phyloP scores from a whole-genome alignment of 35 echinoderm and acorn worm species.

The Nesometra sesokonis region DNA sequence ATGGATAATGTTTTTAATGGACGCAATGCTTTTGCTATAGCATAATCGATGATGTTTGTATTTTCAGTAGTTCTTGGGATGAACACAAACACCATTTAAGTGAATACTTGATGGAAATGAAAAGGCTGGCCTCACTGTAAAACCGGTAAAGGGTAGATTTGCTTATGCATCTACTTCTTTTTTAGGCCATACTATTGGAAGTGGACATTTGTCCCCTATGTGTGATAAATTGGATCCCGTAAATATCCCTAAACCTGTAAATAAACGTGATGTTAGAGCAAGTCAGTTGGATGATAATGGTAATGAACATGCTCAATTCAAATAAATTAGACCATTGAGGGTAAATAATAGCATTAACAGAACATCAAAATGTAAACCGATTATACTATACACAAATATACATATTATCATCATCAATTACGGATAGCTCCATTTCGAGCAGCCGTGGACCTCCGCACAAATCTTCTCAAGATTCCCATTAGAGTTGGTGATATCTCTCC shows the following conservation, averaged over 20 bases:
- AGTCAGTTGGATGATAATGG: not conserved
- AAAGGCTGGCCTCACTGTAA: not conserved
- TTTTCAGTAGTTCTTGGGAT: not conserved
- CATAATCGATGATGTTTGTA: constrained; percentile 14
- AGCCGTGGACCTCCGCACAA: no score
- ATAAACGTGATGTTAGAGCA: not conserved
- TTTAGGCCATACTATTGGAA: not conserved
- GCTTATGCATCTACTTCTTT: not conserved
- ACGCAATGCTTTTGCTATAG: not conserved
- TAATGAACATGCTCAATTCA: constrained; percentile 1
- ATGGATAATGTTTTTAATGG: constrained; percentile 23
- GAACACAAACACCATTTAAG: not conserved
- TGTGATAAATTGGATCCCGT: not conserved
- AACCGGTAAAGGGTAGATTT: not conserved
- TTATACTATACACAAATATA: no score
- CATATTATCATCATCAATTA: no score
- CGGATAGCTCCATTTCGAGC: no score
- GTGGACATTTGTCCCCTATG: not conserved
- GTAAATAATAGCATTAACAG: no score
- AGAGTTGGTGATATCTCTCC: no score
- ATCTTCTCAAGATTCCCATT: no score
- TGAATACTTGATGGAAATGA: not conserved
- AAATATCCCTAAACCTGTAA: not conserved
- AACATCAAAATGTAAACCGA: no score
- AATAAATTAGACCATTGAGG: no score